Base-by-base conservation (phyloP, 2,888 invertebrate species). In the Eristalinus aeneus region DNA sequence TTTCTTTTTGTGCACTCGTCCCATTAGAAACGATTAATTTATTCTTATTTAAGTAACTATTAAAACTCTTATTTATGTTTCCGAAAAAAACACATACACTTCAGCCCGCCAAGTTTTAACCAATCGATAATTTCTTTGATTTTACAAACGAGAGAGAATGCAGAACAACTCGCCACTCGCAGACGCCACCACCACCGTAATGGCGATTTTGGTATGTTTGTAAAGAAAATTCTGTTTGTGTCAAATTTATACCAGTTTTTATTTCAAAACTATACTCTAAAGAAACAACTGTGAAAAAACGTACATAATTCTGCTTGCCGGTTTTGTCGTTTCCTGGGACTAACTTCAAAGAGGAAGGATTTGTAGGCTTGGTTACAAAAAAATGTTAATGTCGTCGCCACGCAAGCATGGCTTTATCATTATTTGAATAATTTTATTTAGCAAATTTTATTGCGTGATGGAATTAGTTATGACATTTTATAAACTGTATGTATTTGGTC, bases 1-100 rank as follows among this genome's bases (percentile, higher is more conserved):
- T 88, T 91, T 92, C 69, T 90, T 91, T 84, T 92, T 92, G 60
- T 91, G 90, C 32, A 90, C 88, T 78, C 91, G 90, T 12, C 90
- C 92, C 91, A 91, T 91, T 11, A 16, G 46, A 46, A 20, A 46
- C 16, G 16, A 46, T 1, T 46, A 4, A 63, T 78, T n/a, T 32
- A 65, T 32, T 16, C 69, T 56, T 8, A 46, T 78, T 88, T 88
- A 83, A 81, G 60, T 77, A 56, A 61, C 79, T 74, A 53, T 86
- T 36, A 69, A 73, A 58, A 46, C 31, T 58, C 58, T 80, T 81
- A 85, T 81, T 81, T 82, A 74, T 82, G 34, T 86, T 82, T 74
- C 64, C 53, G 56, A 61, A 9, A 63, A 63, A 69, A 74, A 80
- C 68, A 63, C 77, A 79, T 74, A 77, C 74, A 77, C 76, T 72